phyloP scores from a whole-genome alignment of 2,113 vertebrate genomes.

The Stictonetta naevosa region DNA sequence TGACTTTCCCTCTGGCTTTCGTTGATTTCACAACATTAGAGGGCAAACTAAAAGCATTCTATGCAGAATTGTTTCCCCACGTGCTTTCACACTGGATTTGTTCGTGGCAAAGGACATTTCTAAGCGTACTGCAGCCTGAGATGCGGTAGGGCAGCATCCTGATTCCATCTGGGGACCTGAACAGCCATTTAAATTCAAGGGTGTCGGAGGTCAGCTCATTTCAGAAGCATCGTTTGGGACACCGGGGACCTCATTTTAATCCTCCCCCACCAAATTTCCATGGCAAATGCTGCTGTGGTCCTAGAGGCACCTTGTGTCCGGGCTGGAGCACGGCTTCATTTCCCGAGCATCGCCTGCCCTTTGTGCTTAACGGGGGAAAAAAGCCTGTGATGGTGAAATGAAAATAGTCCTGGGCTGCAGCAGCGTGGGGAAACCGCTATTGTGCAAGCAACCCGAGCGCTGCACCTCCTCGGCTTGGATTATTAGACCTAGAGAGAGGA shows the following conservation, averaged over 20 bases:
- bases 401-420: background rate
- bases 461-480: background rate
- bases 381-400: background rate
- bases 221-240: background rate
- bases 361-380: background rate
- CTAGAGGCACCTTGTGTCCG: background rate
- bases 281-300: accelerated
- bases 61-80: background rate
- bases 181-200: background rate
- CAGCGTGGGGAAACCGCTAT: background rate
- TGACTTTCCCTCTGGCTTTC: too few relatives aligned
- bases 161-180: background rate
- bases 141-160: background rate
- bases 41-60: background rate
- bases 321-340: background rate
- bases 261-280: background rate
- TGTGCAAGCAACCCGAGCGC: background rate
- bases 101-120: background rate
- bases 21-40: too few relatives aligned
- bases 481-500: background rate
- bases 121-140: background rate
- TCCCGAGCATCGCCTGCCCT: background rate
- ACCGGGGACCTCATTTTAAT: background rate
- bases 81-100: background rate
- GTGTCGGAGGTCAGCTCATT: background rate